Percentiles rank a stretch among this genome's conserved stretches.
These are phyloP conservation scores for Peromyscus leucopus DNA, from an alignment of 2,113 vertebrate species.

Conservation along the genomic window DNA sequence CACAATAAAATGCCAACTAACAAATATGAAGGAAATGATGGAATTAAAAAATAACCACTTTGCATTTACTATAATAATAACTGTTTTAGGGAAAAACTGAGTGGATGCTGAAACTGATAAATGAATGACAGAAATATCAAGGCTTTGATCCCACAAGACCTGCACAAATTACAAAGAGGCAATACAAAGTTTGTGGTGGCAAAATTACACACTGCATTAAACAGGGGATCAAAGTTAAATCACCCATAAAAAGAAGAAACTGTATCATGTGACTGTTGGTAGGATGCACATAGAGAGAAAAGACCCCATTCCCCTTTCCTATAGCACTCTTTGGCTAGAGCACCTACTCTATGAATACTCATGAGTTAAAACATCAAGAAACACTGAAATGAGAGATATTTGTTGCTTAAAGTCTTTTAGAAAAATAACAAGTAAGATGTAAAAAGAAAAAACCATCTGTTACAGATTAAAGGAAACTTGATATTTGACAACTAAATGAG, in stretches of 20 bases:
- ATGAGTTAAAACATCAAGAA: not conserved
- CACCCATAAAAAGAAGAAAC: not conserved
- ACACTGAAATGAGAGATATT: not conserved
- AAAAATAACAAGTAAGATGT: not conserved
- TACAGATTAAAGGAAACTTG: not conserved
- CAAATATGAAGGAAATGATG: not conserved
- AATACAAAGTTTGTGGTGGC: not conserved
- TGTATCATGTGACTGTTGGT: rapidly evolving
- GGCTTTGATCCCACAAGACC: not conserved
- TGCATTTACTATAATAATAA: not conserved
- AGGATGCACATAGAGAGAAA: not conserved
- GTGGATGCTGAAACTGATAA: not conserved
- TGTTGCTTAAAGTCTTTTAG: not conserved
- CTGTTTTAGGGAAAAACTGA: slow-evolving; percentile 3
- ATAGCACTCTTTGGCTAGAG: not conserved
- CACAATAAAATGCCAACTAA: not conserved
- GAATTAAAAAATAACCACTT: not conserved
- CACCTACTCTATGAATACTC: not conserved
- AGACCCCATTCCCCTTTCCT: not conserved
- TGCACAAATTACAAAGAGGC: not conserved
- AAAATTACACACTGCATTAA: not conserved
- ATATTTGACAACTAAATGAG: slow-evolving; percentile 35
- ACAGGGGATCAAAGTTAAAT: not conserved
- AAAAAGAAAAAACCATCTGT: not conserved
- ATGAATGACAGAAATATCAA: not conserved